Base-by-base conservation (phyloP, 1,140 invertebrate species). In the Ceratoteleas bidentatus region DNA sequence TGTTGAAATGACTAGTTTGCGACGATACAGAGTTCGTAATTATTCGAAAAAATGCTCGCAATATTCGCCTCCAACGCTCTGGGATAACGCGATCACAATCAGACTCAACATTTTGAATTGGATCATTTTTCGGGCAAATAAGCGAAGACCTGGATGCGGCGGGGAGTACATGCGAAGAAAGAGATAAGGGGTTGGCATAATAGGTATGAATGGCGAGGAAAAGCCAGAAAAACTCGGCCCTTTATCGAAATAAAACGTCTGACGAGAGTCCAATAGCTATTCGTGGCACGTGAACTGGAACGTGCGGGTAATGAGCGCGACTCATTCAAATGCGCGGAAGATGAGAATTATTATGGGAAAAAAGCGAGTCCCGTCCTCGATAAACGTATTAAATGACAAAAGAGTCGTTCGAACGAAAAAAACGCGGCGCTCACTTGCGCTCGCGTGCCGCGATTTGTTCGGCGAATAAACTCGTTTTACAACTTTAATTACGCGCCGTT, bases 351-450 rank as follows among this genome's bases (percentile, higher is more conserved):
- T 80, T 74, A 54, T 16, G 69, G 50, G 24, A 64, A 73, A 80
- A 69, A 66, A 54, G 65, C 68, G 65, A 77, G 66, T 52, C 54
- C 13, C 52, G 57, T 74, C 57, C 69, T 69, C 77, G 77, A 74
- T 80, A 74, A 80, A 80, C 77, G 77, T 69, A 80, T 80, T 74
- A 74, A 80, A 80, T 69, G 69, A 80, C 69, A 80, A 80, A 80
- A 69, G 69, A 38, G 1, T 74, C 50, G 43, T 50, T 74, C 62
- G 57, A 64, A 74, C 64, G 77, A 24, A 62, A 53, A 80, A 69
- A 80, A 62, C 64, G 45, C 16, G 69, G 15, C 13, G 64, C 69
- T 74, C 61, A 32, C 57, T 69, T 80, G 24, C 64, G 56, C 47
- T 72, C 75, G 61, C 66, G 75, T 66, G 68, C 54, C 54, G 61